phyloP scores from a whole-genome alignment of 2,888 invertebrate genomes.

The Sepiola atlantica region DNA sequence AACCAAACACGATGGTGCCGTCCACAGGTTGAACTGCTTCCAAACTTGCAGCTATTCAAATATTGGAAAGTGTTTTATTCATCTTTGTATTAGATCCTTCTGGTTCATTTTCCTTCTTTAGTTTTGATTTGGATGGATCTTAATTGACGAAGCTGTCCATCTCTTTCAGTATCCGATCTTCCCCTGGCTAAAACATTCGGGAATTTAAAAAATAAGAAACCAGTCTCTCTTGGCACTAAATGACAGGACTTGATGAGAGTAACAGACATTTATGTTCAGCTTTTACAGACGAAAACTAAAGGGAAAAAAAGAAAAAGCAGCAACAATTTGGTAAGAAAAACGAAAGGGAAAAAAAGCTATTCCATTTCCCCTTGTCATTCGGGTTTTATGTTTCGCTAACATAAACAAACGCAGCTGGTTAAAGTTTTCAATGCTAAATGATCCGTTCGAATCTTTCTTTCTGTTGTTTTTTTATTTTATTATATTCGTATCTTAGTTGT shows the following conservation, averaged over 20 bases:
- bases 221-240: constrained; percentile 15
- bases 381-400: background rate
- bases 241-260: background rate
- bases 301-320: background rate
- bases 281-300: background rate
- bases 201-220: background rate
- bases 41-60: too few relatives aligned
- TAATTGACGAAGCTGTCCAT: background rate
- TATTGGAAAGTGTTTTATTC: background rate
- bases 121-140: background rate
- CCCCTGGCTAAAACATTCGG: background rate
- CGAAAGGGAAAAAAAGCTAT: background rate
- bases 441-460: background rate
- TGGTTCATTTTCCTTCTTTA: background rate
- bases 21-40: too few relatives aligned
- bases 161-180: background rate
- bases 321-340: background rate
- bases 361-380: background rate
- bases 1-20: too few relatives aligned
- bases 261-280: background rate
- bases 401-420: constrained; percentile 11
- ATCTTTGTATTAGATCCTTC: too few relatives aligned
- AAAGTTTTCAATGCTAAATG: background rate
- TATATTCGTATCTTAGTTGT: background rate
- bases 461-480: background rate